phyloP scores from a whole-genome alignment of 2,888 invertebrate genomes.

The Cylindroiulus punctatus region DNA sequence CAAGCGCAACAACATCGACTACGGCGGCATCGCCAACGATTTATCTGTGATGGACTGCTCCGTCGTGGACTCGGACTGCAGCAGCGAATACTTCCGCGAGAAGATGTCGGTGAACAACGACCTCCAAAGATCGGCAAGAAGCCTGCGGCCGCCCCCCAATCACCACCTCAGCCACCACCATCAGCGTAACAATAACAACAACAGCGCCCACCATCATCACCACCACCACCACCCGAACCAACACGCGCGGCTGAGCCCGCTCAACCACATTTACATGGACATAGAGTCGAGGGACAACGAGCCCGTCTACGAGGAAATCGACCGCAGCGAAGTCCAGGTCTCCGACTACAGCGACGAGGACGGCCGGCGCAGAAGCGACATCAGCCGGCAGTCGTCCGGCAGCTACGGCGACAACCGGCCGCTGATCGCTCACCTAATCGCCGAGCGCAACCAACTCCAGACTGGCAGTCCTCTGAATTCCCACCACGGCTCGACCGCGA shows the following conservation, averaged over 20 bases:
- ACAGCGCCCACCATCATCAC: constrained; percentile 64
- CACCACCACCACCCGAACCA: constrained; percentile 62
- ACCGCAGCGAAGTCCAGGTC: constrained; percentile 73
- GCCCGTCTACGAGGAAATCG: constrained; percentile 84
- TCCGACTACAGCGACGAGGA: constrained; percentile 84
- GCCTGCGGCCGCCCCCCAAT: constrained; percentile 29
- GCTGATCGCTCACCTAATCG: constrained; percentile 70
- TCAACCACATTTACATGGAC: constrained; percentile 82
- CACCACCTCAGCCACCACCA: constrained; percentile 57
- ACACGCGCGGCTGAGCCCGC: constrained; percentile 69
- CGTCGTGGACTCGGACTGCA: constrained; percentile 63
- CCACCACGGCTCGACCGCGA: constrained; percentile 47
- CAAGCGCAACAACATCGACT: constrained; percentile 56
- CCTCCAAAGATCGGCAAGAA: constrained; percentile 52
- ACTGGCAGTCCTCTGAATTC: constrained; percentile 71
- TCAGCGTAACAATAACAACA: constrained; percentile 62
- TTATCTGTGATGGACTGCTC: constrained; percentile 57
- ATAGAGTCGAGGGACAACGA: constrained; percentile 75
- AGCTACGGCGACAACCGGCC: constrained; percentile 84
- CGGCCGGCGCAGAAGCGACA: constrained; percentile 77
- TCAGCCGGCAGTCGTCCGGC: constrained; percentile 77
- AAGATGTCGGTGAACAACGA: constrained; percentile 54
- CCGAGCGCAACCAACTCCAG: constrained; percentile 35
- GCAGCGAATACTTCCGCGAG: constrained; percentile 58
- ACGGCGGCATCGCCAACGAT: constrained; percentile 58